Percentiles rank a stretch among this genome's conserved stretches.
These are phyloP conservation scores for Vanacampus margaritifer DNA, from an alignment of 2,113 vertebrate genomes.

Conservation along the genomic window DNA sequence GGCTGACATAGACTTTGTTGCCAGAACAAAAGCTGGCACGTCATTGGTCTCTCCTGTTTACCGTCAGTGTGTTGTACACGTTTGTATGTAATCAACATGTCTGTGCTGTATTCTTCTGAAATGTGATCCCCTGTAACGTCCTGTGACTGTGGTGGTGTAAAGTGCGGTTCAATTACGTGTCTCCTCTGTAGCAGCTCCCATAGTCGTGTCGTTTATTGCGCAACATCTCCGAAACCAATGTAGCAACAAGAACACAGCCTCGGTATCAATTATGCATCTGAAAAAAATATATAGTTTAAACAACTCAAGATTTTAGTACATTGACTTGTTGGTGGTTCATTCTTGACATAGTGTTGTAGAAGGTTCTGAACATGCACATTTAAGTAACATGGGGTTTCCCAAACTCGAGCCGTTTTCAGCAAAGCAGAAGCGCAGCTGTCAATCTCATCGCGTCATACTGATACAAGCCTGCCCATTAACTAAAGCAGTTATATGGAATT, in stretches of 20 bases:
- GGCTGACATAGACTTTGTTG: constrained; percentile 83
- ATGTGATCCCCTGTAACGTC: constrained; percentile 41
- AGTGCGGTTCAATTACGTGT: constrained; percentile 47
- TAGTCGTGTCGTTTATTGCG: neutral
- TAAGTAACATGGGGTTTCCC: neutral
- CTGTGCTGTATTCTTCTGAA: constrained; percentile 41
- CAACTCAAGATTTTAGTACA: too few relatives aligned
- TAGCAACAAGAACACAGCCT: constrained; percentile 45
- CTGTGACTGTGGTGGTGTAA: constrained; percentile 54
- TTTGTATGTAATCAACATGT: constrained; percentile 23
- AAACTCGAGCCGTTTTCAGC: neutral
- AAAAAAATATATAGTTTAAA: too few relatives aligned
- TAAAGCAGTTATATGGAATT: neutral
- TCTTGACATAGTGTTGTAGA: neutral
- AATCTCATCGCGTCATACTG: neutral
- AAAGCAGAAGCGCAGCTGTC: neutral
- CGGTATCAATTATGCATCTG: constrained; percentile 17
- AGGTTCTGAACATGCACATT: neutral
- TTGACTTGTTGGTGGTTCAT: neutral
- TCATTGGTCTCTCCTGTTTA: constrained; percentile 23
- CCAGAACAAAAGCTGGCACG: constrained; percentile 20
- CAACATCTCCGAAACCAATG: constrained; percentile 49
- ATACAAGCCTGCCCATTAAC: neutral
- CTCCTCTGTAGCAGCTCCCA: constrained; percentile 26
- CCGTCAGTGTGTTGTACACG: constrained; percentile 54